Evolutionary conservation across 2,888 invertebrate genomes (phyloP), one percentile per base, ranked within the genome.

Genomic region (Coenonympha glycerion): DNA sequence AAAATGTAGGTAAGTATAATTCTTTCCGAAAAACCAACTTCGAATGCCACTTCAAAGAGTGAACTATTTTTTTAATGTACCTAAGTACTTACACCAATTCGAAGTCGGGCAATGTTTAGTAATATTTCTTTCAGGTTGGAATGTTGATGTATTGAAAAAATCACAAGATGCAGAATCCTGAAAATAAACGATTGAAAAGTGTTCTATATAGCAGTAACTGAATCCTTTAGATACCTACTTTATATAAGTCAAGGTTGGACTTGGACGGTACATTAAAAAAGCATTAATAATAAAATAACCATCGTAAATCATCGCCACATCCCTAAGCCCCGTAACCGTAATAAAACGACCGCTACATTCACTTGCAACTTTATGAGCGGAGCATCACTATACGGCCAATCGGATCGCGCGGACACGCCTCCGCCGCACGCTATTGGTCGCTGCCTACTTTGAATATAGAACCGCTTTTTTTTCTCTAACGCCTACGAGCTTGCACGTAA

Each of bases 381-480:
- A 74, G 71, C 77, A 73, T 75, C 78, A 69, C 68, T 65, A 63
- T 56, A 55, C 71, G 61, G 59, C 86, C 86, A 87, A 87, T 87
- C 65, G 69, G 65, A 60, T 52, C 59, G 63, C 67, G 51, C 60
- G 69, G 86, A 75, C 86, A 74, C 86, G 86, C 86, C 86, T 86
- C 73, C 82, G 69, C 66, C 73, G 70, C 73, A 60, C 68, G 73
- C 80, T 63, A 87, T 87, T 87, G 86, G 86, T 61, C 69, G 74
- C 61, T 62, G 63, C 68, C 69, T 76, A 82, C 82, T 84, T 86
- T 84, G 83, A 83, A 83, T 85, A 82, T 82, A 86, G 82, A 86
- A 84, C 82, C 84, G 68, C 80, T 82, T 85, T n/a, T 85, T 67
- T 78, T 73, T 77, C 79, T 79, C 79, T 81, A 79, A 84, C 86